Evolutionary conservation across 2,113 vertebrate species (phyloP).

Genomic region (Sinosuthora webbiana): DNA sequence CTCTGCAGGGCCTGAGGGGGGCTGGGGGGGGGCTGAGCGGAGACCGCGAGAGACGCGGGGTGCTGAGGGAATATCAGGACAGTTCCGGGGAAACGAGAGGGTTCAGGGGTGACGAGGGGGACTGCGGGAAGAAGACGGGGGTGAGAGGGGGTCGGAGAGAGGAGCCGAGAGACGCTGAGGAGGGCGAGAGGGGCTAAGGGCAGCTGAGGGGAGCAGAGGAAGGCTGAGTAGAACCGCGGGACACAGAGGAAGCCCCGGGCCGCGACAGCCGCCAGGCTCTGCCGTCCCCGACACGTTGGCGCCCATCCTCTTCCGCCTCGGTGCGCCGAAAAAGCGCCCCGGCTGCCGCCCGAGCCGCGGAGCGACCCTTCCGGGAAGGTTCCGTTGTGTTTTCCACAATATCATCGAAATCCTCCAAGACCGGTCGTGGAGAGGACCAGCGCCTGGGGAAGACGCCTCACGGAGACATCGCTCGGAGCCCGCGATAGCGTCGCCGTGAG

Average conservation of each 20-base stretch:
- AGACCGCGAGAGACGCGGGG: too few species aligned
- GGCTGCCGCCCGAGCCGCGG: neutral
- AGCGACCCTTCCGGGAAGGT: constrained; percentile 1
- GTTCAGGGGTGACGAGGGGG: neutral
- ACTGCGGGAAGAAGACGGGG: neutral
- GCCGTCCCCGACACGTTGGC: accelerated
- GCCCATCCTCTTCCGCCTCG: neutral
- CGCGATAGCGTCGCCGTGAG: accelerated
- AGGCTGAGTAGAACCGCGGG: accelerated
- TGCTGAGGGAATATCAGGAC: too few species aligned
- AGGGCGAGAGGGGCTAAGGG: too few species aligned
- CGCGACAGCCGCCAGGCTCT: accelerated
- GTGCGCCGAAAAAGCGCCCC: neutral
- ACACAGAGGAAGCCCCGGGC: accelerated
- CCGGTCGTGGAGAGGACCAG: accelerated
- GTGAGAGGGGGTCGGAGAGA: too few species aligned
- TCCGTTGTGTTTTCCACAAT: accelerated
- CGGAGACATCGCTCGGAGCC: accelerated
- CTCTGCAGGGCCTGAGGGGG: neutral
- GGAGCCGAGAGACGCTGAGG: neutral
- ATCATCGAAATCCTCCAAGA: accelerated
- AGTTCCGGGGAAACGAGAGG: too few species aligned
- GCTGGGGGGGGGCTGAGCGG: neutral
- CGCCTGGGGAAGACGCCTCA: accelerated
- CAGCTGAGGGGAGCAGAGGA: neutral